A percentile compares a stretch with the other conserved stretches of the same genome.
Evolutionary conservation across 2,797 vertebrate genomes (phyloP).

Genomic region (Galaxias olidus): DNA sequence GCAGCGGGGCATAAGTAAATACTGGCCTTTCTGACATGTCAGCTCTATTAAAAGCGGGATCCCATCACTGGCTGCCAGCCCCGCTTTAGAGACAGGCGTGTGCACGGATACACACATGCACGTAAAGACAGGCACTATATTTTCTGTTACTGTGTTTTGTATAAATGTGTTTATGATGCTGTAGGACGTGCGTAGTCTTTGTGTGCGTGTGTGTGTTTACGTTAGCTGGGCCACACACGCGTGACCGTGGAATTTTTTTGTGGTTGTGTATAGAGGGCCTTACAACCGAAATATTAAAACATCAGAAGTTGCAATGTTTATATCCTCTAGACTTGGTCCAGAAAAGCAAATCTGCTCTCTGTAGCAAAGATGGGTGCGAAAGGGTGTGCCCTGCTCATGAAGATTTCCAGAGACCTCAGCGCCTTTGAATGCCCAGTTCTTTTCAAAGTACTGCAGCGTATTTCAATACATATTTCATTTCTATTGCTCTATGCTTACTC

Average conservation of each 20-base stretch:
- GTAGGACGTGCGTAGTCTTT: too few relatives aligned
- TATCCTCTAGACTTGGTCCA: conserved; percentile 9
- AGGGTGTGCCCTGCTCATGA: conserved; percentile 63
- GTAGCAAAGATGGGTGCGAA: conserved; percentile 30
- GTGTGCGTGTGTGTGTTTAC: too few relatives aligned
- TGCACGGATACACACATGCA: neutral
- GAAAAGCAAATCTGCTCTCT: conserved; percentile 51
- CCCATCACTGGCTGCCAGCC: conserved; percentile 42
- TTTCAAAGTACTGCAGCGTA: conserved; percentile 71
- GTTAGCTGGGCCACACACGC: conserved; percentile 16
- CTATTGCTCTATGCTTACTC: conserved; percentile 64
- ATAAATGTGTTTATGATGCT: neutral
- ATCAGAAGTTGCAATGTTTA: conserved; percentile 36
- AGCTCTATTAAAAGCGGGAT: conserved; percentile 66
- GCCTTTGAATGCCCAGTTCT: conserved; percentile 76
- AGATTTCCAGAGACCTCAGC: conserved; percentile 75
- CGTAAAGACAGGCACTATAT: neutral
- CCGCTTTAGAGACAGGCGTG: neutral
- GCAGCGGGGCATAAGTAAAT: neutral
- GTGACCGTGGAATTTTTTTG: conserved; percentile 30
- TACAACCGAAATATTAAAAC: conserved; percentile 35
- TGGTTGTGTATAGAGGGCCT: conserved; percentile 41
- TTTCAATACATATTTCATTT: conserved; percentile 79
- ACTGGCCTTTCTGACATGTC: neutral
- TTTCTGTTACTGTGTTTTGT: too few relatives aligned